phyloP scores from a whole-genome alignment of 1,140 invertebrate genomes.

The Brevipalpus yothersi region DNA sequence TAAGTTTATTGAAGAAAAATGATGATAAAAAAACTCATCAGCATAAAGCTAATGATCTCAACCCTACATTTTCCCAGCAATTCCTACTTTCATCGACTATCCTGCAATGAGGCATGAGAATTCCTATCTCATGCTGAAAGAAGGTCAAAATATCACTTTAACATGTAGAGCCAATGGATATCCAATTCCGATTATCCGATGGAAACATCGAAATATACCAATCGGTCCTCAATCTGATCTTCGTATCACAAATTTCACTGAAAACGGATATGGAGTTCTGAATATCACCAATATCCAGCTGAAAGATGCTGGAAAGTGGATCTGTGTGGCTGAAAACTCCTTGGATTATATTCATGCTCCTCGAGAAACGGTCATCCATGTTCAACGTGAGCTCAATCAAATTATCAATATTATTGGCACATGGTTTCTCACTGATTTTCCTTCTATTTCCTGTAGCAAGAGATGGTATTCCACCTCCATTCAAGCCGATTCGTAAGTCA shows the following conservation, averaged over 20 bases:
- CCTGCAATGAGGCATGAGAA: neutral
- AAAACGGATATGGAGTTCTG: neutral
- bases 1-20: slow-evolving; percentile 2
- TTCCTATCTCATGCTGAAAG: neutral
- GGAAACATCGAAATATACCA: slow-evolving; percentile 47
- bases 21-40: neutral
- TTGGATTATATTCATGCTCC: neutral
- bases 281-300: neutral
- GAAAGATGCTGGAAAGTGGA: neutral
- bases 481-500: too few species aligned
- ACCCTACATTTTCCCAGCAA: neutral
- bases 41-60: neutral
- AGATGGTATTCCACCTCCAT: too few species aligned
- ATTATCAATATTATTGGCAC: too few species aligned
- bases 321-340: neutral
- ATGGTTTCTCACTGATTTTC: too few species aligned
- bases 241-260: neutral
- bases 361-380: too few species aligned
- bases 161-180: slow-evolving; percentile 64
- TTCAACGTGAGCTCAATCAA: too few species aligned
- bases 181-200: slow-evolving; percentile 70
- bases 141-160: slow-evolving; percentile 45
- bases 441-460: too few species aligned
- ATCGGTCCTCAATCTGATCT: neutral
- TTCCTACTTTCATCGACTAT: neutral